Evolutionary conservation across 2,888 invertebrate genomes (phyloP).

Genomic region (Drosophila kokeensis): DNA sequence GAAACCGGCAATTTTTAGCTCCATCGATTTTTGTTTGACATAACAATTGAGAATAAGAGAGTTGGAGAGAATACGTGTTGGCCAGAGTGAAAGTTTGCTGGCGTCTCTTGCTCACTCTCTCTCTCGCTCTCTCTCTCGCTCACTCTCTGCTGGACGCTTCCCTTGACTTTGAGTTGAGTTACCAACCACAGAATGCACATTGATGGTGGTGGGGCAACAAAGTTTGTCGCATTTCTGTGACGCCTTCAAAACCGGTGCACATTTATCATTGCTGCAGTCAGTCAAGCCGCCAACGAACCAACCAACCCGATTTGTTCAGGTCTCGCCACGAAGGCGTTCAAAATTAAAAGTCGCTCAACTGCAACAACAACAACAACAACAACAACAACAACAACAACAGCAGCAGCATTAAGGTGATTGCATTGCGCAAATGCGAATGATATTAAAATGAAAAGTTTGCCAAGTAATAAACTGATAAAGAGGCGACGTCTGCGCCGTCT

Average conservation of each 20-base stretch:
- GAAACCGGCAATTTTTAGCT: slow-evolving; percentile 74
- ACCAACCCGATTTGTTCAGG: slow-evolving; percentile 71
- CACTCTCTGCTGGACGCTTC: neutral
- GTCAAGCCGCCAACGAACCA: slow-evolving; percentile 47
- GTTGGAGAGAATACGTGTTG: neutral
- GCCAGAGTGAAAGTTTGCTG: slow-evolving; percentile 40
- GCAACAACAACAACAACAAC: slow-evolving; percentile 43
- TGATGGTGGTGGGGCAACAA: slow-evolving; percentile 12
- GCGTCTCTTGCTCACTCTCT: neutral
- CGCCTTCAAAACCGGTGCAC: slow-evolving; percentile 68
- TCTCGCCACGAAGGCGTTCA: slow-evolving; percentile 79
- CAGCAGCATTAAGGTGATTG: slow-evolving; percentile 57
- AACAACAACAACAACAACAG: slow-evolving; percentile 21
- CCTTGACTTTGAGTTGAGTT: slow-evolving; percentile 50
- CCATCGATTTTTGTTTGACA: slow-evolving; percentile 66
- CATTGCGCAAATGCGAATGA: slow-evolving; percentile 75
- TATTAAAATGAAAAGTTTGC: slow-evolving; percentile 81
- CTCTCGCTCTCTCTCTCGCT: neutral
- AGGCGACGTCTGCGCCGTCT: slow-evolving; percentile 78
- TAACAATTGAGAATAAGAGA: slow-evolving; percentile 3
- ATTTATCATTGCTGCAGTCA: slow-evolving; percentile 72
- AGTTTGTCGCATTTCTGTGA: slow-evolving; percentile 46
- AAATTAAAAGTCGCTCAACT: slow-evolving; percentile 82
- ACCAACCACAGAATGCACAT: slow-evolving; percentile 2
- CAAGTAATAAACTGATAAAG: slow-evolving; percentile 82